Percentiles rank a stretch among this genome's conserved stretches.
phyloP scores from a whole-genome alignment of 2,113 vertebrate genomes.

The Grammomys surdaster region DNA sequence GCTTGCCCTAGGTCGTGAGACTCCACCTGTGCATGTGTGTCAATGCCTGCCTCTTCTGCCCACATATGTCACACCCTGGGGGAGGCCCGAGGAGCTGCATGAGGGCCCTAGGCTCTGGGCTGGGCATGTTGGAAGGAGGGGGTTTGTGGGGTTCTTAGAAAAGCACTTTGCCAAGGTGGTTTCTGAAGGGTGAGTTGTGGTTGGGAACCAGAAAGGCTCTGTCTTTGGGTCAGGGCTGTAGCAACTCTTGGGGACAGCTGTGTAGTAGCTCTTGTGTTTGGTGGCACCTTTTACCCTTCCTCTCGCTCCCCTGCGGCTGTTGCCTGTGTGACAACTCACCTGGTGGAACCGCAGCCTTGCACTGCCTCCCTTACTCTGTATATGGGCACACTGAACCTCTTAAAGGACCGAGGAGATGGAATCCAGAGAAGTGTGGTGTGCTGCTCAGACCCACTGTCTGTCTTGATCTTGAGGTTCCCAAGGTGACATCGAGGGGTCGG shows the following conservation, averaged over 20 bases:
- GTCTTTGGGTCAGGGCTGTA: background rate
- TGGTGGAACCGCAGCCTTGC: background rate
- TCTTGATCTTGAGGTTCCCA: background rate
- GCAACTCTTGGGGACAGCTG: background rate
- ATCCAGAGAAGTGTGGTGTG: conserved; percentile 38
- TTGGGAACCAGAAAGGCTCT: conserved; percentile 50
- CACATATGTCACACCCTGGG: background rate
- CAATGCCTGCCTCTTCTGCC: conserved; percentile 41
- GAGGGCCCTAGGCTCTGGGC: conserved; percentile 7
- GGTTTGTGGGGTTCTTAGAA: conserved; percentile 21
- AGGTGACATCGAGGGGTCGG: background rate
- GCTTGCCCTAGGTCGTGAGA: conserved; percentile 8
- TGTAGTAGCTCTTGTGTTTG: conserved; percentile 12
- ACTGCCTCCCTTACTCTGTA: background rate
- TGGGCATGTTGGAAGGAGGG: background rate
- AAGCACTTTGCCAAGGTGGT: conserved; percentile 78
- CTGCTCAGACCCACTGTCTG: conserved; percentile 36
- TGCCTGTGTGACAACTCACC: background rate
- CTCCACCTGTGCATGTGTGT: conserved; percentile 34
- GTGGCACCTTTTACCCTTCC: background rate
- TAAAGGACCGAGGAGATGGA: conserved; percentile 8
- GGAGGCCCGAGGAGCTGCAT: background rate
- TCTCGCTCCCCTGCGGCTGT: conserved; percentile 1
- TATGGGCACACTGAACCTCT: background rate
- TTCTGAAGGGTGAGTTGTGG: conserved; percentile 57